Conservation (phyloP, 2,113 vertebrate species). For the Perognathus longimembris region DNA sequence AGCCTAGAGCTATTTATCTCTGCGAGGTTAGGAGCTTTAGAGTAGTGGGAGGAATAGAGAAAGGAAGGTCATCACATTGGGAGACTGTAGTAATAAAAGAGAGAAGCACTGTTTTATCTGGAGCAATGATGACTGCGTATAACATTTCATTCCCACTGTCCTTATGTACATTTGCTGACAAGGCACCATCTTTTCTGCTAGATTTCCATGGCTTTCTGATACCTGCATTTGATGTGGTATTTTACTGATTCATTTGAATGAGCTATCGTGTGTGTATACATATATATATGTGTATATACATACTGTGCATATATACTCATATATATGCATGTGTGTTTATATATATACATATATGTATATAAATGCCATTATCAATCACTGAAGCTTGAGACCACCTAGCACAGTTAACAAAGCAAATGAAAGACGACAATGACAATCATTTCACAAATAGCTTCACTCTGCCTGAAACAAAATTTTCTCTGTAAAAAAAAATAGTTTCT, state of each 20-base stretch:
- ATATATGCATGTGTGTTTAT: background rate
- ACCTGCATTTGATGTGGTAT: constrained; percentile 67
- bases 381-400: constrained; percentile 60
- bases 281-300: background rate
- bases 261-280: background rate
- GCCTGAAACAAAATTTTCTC: constrained; percentile 67
- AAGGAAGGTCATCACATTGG: background rate
- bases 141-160: constrained; percentile 19
- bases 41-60: background rate
- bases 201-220: constrained; percentile 46
- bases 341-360: background rate
- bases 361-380: constrained; percentile 64
- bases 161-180: constrained; percentile 28
- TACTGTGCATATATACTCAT: background rate
- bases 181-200: constrained; percentile 29
- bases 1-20: background rate
- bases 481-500: constrained; percentile 57
- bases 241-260: constrained; percentile 72
- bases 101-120: constrained; percentile 25
- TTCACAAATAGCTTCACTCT: constrained; percentile 46
- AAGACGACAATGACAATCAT: constrained; percentile 69
- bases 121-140: background rate
- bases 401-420: constrained; percentile 58
- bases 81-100: background rate
- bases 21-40: background rate